Evolutionary conservation across 2,888 invertebrate species (phyloP).

Genomic region (Lymantria monacha): DNA sequence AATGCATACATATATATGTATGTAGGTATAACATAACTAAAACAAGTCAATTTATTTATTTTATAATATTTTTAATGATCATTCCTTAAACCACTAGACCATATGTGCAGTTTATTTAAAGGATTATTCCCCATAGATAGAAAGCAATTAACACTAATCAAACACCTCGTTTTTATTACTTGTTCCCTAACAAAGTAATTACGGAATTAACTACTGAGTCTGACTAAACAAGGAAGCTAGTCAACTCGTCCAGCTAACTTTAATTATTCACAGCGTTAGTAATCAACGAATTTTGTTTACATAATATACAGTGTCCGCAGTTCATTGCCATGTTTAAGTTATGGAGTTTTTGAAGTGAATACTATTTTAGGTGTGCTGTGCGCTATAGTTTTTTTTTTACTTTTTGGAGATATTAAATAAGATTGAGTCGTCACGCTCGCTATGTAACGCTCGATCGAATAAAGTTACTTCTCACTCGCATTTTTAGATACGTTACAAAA

Average conservation of each 20-base stretch:
- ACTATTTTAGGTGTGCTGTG: too few species aligned
- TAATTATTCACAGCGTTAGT: conserved; percentile 53
- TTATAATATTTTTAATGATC: too few species aligned
- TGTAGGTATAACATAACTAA: too few species aligned
- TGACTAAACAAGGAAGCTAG: conserved; percentile 61
- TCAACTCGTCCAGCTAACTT: conserved; percentile 57
- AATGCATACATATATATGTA: too few species aligned
- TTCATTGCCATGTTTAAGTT: not conserved
- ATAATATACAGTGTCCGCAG: conserved; percentile 7
- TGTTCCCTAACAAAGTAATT: conserved; percentile 42
- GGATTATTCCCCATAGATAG: conserved; percentile 11
- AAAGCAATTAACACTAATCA: conserved; percentile 30
- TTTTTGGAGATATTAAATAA: too few species aligned
- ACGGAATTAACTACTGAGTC: conserved; percentile 37
- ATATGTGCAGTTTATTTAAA: not conserved
- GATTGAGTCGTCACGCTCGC: too few species aligned
- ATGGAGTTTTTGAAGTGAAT: too few species aligned
- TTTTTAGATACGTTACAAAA: too few species aligned
- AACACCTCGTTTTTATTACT: conserved; percentile 36
- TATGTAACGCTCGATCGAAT: too few species aligned
- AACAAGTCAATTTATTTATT: too few species aligned
- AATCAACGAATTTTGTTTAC: conserved; percentile 34
- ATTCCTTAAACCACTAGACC: not conserved
- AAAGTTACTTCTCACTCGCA: too few species aligned
- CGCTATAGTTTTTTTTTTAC: too few species aligned